Conservation (phyloP, 2,888 invertebrate species). For the Callimorpha dominula region DNA sequence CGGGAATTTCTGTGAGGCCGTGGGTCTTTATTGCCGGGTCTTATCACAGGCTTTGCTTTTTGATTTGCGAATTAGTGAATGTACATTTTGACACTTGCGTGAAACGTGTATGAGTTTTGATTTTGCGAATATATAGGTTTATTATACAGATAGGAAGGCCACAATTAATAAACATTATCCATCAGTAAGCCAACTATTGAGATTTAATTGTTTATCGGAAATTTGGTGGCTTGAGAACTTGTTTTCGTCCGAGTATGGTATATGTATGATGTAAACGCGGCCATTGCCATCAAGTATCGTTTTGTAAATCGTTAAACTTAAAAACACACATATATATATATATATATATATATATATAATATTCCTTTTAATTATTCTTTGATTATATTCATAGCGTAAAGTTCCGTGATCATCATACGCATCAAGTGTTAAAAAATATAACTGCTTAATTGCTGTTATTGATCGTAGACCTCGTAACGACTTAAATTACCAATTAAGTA, state of each 20-base stretch:
- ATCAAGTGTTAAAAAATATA: not conserved
- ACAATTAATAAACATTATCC: too few species aligned
- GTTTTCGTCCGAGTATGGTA: slow-evolving; percentile 47
- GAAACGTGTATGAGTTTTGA: too few species aligned
- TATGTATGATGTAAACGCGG: slow-evolving; percentile 48
- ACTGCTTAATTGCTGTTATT: not conserved
- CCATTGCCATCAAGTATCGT: slow-evolving; percentile 55
- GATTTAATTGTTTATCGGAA: not conserved
- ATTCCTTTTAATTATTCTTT: not conserved
- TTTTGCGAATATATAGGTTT: too few species aligned
- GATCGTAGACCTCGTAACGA: not conserved
- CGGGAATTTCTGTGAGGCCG: too few species aligned
- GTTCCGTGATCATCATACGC: not conserved
- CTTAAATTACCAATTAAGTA: not conserved
- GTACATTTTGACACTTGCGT: too few species aligned
- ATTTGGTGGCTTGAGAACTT: slow-evolving; percentile 13
- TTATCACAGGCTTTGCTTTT: too few species aligned
- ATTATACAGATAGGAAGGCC: too few species aligned
- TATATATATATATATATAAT: not conserved
- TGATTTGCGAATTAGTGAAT: too few species aligned
- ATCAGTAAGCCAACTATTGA: not conserved
- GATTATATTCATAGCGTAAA: not conserved
- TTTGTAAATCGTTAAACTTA: not conserved
- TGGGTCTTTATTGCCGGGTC: too few species aligned
- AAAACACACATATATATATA: not conserved